Base-by-base conservation (phyloP, 2,113 vertebrate genomes). In the Grammomys dolichurus region DNA sequence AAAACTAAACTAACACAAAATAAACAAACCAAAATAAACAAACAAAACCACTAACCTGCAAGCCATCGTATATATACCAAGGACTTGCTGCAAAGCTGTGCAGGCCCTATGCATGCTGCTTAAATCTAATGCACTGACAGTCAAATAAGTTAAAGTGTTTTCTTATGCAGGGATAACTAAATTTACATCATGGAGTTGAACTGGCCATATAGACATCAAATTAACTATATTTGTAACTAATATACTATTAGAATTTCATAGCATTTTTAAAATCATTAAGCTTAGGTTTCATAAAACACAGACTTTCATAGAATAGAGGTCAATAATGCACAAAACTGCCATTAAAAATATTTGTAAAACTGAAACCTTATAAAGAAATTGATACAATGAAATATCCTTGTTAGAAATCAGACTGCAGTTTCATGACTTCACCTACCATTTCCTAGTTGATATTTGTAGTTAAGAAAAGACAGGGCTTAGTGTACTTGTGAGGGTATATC, bases 211-310 rank as follows among this genome's bases (percentile, higher is more conserved):
- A 77, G 36, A 7, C 7, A 78, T 89, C 6, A 24, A 51, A 92
- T 70, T 65, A 90, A 11, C 8, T 7, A 70, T 24, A 73, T 12
- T 65, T 10, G 7, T 89, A 92, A 14, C 82, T 84, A 82, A 73
- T 56, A 89, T 78, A 28, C 36, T 78, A 17, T 43, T 91, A 51
- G 36, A 46, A 88, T 91, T 87, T 82, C 70, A 11, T 43, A 24
- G 8, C 81, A 2, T 58, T 76, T 88, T 92, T 72, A 78, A 78
- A 78, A 5, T 56, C 1, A 46, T 88, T 60, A 33, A 58, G 80
- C 8, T 65, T 46, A 56, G 46, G 91, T 91, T 84, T 91, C 22
- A 69, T 82, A 69, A 92, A 96, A 31, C 14, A 43, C 22, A 86
- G 31, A 7, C 0, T 85, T 90, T 96, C 56, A 70, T 20, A 69